Conservation (phyloP, 2,797 vertebrate species). For the Pangasius djambal region DNA sequence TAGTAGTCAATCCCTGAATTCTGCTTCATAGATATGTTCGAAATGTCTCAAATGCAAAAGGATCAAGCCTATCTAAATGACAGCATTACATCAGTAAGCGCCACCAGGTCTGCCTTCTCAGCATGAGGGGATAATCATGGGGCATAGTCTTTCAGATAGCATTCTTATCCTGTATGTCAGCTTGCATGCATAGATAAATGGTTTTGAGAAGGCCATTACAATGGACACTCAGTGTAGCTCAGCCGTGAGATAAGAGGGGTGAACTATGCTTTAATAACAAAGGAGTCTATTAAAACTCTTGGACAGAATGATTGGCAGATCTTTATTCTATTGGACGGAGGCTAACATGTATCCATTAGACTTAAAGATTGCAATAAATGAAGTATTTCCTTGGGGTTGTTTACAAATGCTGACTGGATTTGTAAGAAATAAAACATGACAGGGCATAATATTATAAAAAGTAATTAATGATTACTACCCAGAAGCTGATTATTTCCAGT, state of each 20-base stretch:
- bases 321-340: background rate
- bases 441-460: background rate
- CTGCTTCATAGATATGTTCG: background rate
- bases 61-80: background rate
- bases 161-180: background rate
- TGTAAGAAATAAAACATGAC: conserved; percentile 4
- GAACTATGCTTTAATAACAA: background rate
- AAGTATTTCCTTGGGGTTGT: background rate
- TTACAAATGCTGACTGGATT: background rate
- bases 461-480: background rate
- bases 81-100: background rate
- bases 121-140: background rate
- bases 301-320: background rate
- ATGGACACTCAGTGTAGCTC: background rate
- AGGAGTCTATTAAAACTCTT: background rate
- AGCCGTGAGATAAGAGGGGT: background rate
- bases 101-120: background rate
- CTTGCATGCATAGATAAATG: background rate
- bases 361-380: background rate
- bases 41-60: background rate
- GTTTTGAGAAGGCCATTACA: background rate
- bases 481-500: background rate
- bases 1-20: background rate
- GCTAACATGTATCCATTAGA: background rate
- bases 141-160: background rate